These are phyloP conservation scores for Drosophila borealis DNA, from an alignment of 2,888 invertebrate genomes.

Conservation along the genomic window DNA sequence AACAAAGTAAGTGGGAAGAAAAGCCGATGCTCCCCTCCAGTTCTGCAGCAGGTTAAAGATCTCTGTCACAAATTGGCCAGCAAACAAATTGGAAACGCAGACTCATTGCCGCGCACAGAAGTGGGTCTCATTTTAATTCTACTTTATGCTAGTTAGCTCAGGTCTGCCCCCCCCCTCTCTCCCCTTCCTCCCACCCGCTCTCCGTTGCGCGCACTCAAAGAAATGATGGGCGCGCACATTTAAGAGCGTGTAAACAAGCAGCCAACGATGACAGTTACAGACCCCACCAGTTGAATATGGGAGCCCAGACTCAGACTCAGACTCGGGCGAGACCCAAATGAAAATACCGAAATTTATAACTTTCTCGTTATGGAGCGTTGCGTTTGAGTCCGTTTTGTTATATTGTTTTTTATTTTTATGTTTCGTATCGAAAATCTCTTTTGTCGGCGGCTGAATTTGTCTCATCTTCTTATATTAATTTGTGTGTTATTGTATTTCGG, in stretches of 20 bases:
- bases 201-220: neutral
- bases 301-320: neutral
- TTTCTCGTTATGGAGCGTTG: conserved; percentile 77
- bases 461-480: conserved; percentile 81
- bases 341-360: conserved; percentile 82
- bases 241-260: conserved; percentile 77
- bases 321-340: conserved; percentile 29
- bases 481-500: conserved; percentile 80
- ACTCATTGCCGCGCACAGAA: conserved; percentile 15
- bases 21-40: too few species aligned
- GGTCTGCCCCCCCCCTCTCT: neutral
- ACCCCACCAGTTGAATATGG: conserved; percentile 61
- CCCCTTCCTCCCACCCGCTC: neutral
- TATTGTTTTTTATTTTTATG: neutral
- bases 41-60: too few species aligned
- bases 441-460: conserved; percentile 81
- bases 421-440: conserved; percentile 53
- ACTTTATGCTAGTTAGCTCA: conserved; percentile 10
- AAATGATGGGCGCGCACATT: conserved; percentile 58
- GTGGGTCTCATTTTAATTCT: conserved; percentile 5
- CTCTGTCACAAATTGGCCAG: conserved; percentile 1
- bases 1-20: too few species aligned
- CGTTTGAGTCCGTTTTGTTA: conserved; percentile 20
- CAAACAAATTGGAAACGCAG: neutral
- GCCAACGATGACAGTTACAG: conserved; percentile 72